These are phyloP conservation scores for Molossus molossus DNA, from an alignment of 2,797 vertebrate genomes.

Conservation along the genomic window DNA sequence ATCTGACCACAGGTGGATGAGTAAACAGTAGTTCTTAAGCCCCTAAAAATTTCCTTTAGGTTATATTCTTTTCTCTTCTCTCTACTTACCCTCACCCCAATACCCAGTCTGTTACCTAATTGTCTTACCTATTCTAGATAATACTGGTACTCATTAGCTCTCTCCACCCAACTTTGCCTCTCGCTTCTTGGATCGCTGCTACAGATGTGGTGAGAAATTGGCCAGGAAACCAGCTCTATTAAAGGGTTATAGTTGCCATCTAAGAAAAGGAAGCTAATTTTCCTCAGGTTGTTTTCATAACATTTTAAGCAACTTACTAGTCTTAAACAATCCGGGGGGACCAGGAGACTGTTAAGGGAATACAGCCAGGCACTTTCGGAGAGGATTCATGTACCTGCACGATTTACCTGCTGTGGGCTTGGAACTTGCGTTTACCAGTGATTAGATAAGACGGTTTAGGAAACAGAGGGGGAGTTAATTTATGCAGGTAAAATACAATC, in stretches of 20 bases:
- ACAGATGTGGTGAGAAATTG: not conserved
- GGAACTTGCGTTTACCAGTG: too few relatives aligned
- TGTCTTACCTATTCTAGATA: not conserved
- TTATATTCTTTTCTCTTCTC: not conserved
- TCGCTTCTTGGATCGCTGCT: not conserved
- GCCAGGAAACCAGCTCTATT: not conserved
- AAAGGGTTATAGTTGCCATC: not conserved
- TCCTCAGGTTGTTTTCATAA: constrained; percentile 19
- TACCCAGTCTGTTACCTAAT: not conserved
- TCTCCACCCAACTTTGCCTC: not conserved
- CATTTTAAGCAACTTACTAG: constrained; percentile 6
- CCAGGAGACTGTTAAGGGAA: not conserved
- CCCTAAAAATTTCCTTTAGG: not conserved
- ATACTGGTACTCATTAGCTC: not conserved
- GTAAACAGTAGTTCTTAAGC: not conserved
- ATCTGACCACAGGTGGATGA: not conserved
- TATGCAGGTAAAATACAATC: not conserved
- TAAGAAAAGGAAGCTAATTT: not conserved
- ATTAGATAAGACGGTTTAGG: not conserved
- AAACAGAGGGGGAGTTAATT: not conserved
- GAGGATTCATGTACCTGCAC: not conserved
- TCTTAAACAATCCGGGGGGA: not conserved
- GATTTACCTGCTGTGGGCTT: not conserved
- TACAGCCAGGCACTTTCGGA: not conserved
- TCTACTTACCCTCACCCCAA: not conserved